These are phyloP conservation scores for Punctoribates punctum DNA, from an alignment of 2,888 invertebrate genomes.

Conservation along the genomic window DNA sequence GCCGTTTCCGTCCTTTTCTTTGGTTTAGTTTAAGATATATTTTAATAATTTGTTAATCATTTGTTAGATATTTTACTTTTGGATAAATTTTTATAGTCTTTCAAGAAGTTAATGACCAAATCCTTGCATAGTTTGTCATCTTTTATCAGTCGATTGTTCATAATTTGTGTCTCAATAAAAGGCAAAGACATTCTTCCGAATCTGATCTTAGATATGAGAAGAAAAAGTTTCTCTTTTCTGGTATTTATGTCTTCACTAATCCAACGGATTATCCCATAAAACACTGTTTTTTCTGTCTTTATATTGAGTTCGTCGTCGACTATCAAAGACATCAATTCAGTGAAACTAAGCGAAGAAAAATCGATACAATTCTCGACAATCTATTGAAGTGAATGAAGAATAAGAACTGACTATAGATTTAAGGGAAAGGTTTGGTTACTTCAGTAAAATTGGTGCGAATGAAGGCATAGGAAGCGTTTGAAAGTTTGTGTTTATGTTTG, in stretches of 20 bases:
- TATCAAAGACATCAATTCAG: constrained; percentile 35
- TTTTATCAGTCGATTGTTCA: background rate
- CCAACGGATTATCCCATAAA: constrained; percentile 43
- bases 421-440: background rate
- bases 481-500: constrained; percentile 17
- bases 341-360: constrained; percentile 9
- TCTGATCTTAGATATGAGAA: background rate
- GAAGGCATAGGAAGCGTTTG: constrained; percentile 14
- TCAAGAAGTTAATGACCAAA: background rate
- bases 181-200: background rate
- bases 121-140: background rate
- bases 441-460: background rate
- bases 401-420: background rate
- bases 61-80: background rate
- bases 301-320: constrained; percentile 39
- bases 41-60: background rate
- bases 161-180: background rate
- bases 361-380: background rate
- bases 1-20: constrained; percentile 41
- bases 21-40: background rate
- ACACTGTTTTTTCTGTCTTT: constrained; percentile 34
- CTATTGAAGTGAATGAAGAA: background rate
- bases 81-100: background rate
- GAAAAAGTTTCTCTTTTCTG: background rate
- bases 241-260: background rate